Evolutionary conservation across 2,113 vertebrate species (phyloP), one percentile per base, ranked within the genome.

Genomic region (Henicopernis longicauda): DNA sequence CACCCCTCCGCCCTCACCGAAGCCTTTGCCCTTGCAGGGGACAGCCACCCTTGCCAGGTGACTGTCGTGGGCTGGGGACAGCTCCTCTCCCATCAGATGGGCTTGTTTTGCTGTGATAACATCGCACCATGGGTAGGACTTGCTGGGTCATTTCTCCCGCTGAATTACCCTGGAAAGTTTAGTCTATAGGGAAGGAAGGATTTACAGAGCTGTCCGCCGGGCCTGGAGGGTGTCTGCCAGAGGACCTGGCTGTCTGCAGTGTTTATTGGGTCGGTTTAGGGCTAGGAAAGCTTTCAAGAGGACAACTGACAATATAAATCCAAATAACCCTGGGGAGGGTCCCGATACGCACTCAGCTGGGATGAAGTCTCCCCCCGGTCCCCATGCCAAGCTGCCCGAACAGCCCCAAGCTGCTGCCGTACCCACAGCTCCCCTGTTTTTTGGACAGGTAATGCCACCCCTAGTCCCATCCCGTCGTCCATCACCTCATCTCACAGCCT

Each of bases 171-270:
- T 7, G 0, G 83, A 61, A 97, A 97, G 97, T 97, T 98, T 96
- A 94, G 97, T 98, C 97, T 97, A 86, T 95, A 90, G 96, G 95
- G 88, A 97, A 97, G 94, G 95, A 96, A 97, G 96, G 96, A 93
- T 95, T 98, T 94, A 91, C 87, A 73, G 94, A 95, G 90, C 91
- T 7, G 11, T 69, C 89, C 69, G 36, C 66, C 45, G 7, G 78
- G 66, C 71, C 94, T 97, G 90, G 84, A 97, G 83, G 85, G 91
- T 84, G 91, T 96, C 95, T 96, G 87, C 74, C 76, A 52, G 66
- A 52, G 74, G 71, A 71, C 72, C 87, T 88, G 83, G 52, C 55
- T 63, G 74, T 42, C 66, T 94, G 79, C 26, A 3, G 70, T 63
- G 55, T 77, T 94, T 89, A 65, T 82, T 58, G 62, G 84, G 79